These are phyloP conservation scores for Asobara japonica DNA, from an alignment of 1,140 invertebrate genomes.

Conservation along the genomic window DNA sequence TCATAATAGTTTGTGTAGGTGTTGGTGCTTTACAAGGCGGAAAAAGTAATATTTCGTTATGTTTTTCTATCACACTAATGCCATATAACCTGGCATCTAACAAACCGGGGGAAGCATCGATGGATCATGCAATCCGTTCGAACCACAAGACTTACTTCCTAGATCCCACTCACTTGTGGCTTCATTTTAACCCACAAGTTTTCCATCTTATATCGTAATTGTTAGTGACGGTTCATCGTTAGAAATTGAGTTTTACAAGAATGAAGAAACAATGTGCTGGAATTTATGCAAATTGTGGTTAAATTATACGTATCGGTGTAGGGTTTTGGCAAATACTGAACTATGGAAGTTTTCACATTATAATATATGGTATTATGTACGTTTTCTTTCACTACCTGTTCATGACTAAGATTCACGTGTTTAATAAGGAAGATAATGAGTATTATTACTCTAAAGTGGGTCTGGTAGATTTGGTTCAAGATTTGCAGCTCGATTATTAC, in stretches of 20 bases:
- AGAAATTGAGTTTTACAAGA: neutral
- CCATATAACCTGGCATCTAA: slow-evolving; percentile 14
- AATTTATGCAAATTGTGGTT: neutral
- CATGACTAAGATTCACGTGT: neutral
- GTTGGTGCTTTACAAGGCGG: slow-evolving; percentile 16
- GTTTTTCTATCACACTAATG: neutral
- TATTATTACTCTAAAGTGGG: neutral
- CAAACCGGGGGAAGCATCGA: slow-evolving; percentile 38
- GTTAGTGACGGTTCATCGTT: neutral
- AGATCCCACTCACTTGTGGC: slow-evolving; percentile 31
- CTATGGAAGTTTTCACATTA: neutral
- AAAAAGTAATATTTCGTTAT: slow-evolving; percentile 8
- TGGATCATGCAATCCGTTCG: slow-evolving; percentile 32
- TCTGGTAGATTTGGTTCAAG: no score
- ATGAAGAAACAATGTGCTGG: neutral
- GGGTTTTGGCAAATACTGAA: neutral
- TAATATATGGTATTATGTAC: neutral
- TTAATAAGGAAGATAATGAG: neutral
- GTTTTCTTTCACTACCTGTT: neutral
- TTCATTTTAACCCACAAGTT: neutral
- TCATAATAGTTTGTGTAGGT: slow-evolving; percentile 38
- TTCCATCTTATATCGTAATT: slow-evolving; percentile 13
- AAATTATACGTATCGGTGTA: no score
- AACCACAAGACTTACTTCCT: slow-evolving; percentile 35
- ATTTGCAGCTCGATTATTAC: no score